Evolutionary conservation across 2,113 vertebrate species (phyloP), one percentile per base, ranked within the genome.

Genomic region (Siniperca chuatsi): DNA sequence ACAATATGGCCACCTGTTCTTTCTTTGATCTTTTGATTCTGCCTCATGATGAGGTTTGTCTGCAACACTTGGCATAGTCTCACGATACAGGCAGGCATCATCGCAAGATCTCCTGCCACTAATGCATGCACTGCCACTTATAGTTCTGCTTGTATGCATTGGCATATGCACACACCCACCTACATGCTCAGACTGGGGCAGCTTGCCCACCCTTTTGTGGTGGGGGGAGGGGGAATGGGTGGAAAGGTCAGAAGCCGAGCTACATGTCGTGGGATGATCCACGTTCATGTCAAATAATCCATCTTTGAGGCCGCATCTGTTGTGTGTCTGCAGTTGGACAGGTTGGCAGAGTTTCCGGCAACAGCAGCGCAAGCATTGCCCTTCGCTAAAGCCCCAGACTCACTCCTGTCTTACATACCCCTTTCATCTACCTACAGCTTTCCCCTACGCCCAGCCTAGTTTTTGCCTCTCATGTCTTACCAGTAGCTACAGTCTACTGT

Each of bases 261-360:
- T 91, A 87, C 84, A 72, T 94, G 90, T 94, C 91, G 88, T 92
- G 90, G 93, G 94, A 94, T 93, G 94, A 95, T 94, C 93, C 91
- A 94, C 90, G 92, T 94, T 91, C 87, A 92, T 93, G 86, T 93
- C 83, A 92, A 93, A 90, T 95, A 95, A 95, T 95, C 93, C 91
- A 93, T 93, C 83, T 92, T 85, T 89, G 89, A 93, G 85, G 90
- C 87, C 46, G 92, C 93, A 92, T 94, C 94, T 95, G 94, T 94
- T 94, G 92, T 92, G 87, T 57, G 92, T 95, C 93, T 94, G 92
- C 50, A 12, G 81, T 81, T 13, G 50, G 88, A 74, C 68, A 33
- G 60, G 82, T 83, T 72, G 79, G 68, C 62, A 21, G 48, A 61
- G 82, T 75, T 75, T 85, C 78, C 35, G 54, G 67, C 33, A 52